phyloP scores from a whole-genome alignment of 2,797 vertebrate species.

The Lacerta bilineata region DNA sequence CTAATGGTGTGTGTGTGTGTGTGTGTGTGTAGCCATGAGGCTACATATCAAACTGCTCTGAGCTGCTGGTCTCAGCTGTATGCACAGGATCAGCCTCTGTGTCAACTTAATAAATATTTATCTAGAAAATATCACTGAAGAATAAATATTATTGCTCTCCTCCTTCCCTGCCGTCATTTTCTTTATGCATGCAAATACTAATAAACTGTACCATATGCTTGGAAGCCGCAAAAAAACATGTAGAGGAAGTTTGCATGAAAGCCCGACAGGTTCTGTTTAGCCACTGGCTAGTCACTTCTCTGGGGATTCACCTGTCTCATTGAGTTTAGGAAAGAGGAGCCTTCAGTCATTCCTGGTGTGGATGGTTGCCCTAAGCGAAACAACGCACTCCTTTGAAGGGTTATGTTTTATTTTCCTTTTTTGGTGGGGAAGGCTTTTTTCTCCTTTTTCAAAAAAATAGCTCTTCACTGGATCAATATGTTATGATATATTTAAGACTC shows the following conservation, averaged over 20 bases:
- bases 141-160: constrained; percentile 28
- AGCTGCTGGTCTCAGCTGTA: neutral
- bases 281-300: neutral
- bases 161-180: constrained; percentile 11
- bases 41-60: neutral
- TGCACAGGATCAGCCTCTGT: constrained; percentile 3
- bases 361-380: neutral
- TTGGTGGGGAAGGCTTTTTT: neutral
- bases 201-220: neutral
- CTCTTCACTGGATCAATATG: neutral
- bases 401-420: neutral
- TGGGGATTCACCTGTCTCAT: neutral
- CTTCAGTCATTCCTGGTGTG: neutral
- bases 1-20: neutral
- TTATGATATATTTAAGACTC: neutral
- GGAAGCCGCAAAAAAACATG: constrained; percentile 1
- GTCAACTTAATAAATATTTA: constrained; percentile 42
- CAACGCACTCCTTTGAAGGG: neutral
- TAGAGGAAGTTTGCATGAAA: constrained; percentile 1
- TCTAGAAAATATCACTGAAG: constrained; percentile 32
- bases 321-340: neutral
- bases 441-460: neutral
- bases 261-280: neutral
- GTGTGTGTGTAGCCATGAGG: neutral
- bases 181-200: constrained; percentile 27